phyloP scores from a whole-genome alignment of 1,140 invertebrate species.

The Eupristina koningsbergeri region DNA sequence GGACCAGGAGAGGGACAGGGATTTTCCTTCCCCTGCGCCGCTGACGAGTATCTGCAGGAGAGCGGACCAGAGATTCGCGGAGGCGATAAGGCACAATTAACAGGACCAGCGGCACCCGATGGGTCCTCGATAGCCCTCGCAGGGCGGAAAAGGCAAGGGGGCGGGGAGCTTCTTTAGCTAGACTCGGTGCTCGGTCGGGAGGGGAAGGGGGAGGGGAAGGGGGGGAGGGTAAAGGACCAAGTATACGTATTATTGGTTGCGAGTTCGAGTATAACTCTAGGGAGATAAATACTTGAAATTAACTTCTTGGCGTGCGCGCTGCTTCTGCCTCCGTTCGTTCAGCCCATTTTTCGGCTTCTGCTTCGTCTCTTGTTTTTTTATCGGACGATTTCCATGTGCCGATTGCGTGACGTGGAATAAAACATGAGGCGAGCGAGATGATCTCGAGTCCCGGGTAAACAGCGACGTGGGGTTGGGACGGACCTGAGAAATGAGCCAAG shows the following conservation, averaged over 20 bases:
- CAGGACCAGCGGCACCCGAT: conserved; percentile 41
- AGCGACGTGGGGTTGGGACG: background rate
- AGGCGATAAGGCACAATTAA: conserved; percentile 42
- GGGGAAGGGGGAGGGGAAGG: background rate
- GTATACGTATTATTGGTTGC: background rate
- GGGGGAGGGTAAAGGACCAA: background rate
- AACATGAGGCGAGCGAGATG: conserved; percentile 26
- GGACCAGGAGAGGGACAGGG: background rate
- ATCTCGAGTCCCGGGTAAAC: background rate
- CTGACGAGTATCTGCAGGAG: background rate
- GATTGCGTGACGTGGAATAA: conserved; percentile 48
- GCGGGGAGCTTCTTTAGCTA: conserved; percentile 4
- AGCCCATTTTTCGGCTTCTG: background rate
- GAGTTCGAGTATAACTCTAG: no score
- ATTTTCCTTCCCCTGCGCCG: background rate
- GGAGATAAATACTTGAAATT: background rate
- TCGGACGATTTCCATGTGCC: conserved; percentile 1
- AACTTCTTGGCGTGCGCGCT: background rate
- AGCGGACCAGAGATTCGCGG: conserved; percentile 10
- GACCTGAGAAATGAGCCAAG: background rate
- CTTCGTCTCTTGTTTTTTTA: background rate
- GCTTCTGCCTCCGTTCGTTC: background rate
- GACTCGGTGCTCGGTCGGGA: background rate
- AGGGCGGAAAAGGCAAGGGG: background rate
- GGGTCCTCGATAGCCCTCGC: conserved; percentile 15